Evolutionary conservation across 2,888 invertebrate species (phyloP).

Genomic region (Mesoligia furuncula): DNA sequence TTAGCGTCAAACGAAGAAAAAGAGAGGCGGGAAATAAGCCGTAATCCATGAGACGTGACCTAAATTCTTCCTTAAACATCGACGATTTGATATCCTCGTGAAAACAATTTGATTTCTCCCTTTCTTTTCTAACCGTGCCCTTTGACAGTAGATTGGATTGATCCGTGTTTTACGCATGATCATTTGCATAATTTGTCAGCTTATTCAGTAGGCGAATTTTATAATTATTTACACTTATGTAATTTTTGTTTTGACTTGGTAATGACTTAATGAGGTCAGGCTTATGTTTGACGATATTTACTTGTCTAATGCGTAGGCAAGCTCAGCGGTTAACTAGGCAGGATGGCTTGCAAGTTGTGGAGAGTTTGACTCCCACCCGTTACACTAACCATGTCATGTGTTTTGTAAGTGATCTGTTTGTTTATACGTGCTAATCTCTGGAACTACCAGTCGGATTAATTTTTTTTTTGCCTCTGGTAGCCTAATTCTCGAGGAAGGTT

Average conservation of each 20-base stretch:
- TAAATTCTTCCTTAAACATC: slow-evolving; percentile 88
- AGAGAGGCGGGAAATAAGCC: slow-evolving; percentile 88
- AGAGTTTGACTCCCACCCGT: not conserved
- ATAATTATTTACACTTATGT: slow-evolving; percentile 50
- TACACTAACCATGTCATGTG: not conserved
- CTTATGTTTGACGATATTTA: slow-evolving; percentile 28
- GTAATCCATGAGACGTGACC: slow-evolving; percentile 89
- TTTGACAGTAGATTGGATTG: slow-evolving; percentile 79
- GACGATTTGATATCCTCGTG: slow-evolving; percentile 87
- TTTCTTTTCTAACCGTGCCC: slow-evolving; percentile 77
- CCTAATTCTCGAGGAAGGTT: not conserved
- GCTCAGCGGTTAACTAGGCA: not conserved
- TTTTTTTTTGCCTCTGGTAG: not conserved
- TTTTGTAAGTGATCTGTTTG: not conserved
- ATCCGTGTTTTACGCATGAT: slow-evolving; percentile 76
- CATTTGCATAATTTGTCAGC: slow-evolving; percentile 68
- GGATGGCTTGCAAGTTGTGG: not conserved
- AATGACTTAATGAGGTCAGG: not conserved
- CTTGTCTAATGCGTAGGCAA: not conserved
- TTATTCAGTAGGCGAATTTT: slow-evolving; percentile 51
- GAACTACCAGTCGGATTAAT: not conserved
- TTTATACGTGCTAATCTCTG: not conserved
- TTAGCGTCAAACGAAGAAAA: slow-evolving; percentile 90
- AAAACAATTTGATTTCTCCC: slow-evolving; percentile 87
- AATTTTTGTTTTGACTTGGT: slow-evolving; percentile 32